A percentile compares a stretch with the other conserved stretches of the same genome.
phyloP scores from a whole-genome alignment of 2,113 vertebrate species.

The Pagrus major region DNA sequence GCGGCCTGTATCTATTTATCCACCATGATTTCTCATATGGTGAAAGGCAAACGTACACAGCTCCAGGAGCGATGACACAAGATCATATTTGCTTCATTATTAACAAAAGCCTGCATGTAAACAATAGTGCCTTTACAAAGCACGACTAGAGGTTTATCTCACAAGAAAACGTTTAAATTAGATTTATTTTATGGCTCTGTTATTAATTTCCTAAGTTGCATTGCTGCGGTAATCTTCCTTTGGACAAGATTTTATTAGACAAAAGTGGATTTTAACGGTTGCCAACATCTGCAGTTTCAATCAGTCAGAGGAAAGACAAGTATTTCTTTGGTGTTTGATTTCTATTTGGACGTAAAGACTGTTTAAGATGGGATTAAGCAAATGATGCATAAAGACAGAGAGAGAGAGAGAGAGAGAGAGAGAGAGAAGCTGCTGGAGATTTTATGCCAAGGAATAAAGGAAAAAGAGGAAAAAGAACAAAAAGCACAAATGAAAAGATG shows the following conservation, averaged over 20 bases:
- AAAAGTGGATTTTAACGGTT: slow-evolving; percentile 53
- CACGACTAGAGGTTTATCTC: slow-evolving; percentile 6
- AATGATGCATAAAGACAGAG: slow-evolving; percentile 23
- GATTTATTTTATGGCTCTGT: slow-evolving; percentile 14
- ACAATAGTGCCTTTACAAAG: not conserved
- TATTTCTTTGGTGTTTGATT: slow-evolving; percentile 40
- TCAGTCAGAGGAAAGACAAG: slow-evolving; percentile 20
- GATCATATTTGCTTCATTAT: slow-evolving; percentile 27
- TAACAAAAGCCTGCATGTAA: slow-evolving; percentile 26
- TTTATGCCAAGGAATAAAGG: slow-evolving; percentile 22
- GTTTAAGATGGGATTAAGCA: slow-evolving; percentile 51
- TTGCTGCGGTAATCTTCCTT: slow-evolving; percentile 33
- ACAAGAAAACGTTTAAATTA: not conserved
- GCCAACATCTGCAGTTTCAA: slow-evolving; percentile 46
- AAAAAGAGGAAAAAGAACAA: slow-evolving; percentile 24
- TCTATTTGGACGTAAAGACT: slow-evolving; percentile 33
- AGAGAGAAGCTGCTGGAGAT: slow-evolving; percentile 8
- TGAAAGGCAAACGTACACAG: slow-evolving; percentile 32
- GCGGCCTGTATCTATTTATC: slow-evolving; percentile 57
- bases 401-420: slow-evolving; percentile 14
- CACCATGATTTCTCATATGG: slow-evolving; percentile 41
- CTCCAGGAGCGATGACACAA: slow-evolving; percentile 21
- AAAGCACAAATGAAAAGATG: slow-evolving; percentile 26
- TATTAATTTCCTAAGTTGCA: slow-evolving; percentile 38
- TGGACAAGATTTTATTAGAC: slow-evolving; percentile 22